Conservation (phyloP, 2,797 vertebrate species). For the Taenioides sp. region DNA sequence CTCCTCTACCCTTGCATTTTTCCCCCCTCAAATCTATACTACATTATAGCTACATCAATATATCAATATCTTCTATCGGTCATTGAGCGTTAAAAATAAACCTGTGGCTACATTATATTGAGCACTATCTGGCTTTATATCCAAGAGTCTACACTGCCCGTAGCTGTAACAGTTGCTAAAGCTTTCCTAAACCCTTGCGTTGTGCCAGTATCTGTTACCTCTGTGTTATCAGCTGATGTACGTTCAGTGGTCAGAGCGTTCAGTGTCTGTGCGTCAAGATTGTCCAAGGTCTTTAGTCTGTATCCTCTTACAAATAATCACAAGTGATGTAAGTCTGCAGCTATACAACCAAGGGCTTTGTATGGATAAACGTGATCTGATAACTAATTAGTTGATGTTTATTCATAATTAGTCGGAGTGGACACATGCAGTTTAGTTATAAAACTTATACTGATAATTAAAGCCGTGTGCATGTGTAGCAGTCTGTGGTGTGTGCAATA, state of each 20-base stretch:
- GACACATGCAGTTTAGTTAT: too few relatives aligned
- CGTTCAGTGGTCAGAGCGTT: conserved; percentile 14
- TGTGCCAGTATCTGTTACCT: neutral
- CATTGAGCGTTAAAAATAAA: neutral
- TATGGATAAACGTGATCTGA: neutral
- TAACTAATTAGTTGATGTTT: neutral
- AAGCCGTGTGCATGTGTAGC: too few relatives aligned
- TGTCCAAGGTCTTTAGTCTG: conserved; percentile 25
- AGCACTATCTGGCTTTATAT: neutral
- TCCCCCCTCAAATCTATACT: too few relatives aligned
- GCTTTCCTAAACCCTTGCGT: neutral
- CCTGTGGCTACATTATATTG: neutral
- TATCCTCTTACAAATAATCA: conserved; percentile 21
- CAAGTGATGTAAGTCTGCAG: conserved; percentile 1
- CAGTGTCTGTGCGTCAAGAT: conserved; percentile 34
- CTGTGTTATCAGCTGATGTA: conserved; percentile 15
- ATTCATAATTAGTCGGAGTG: neutral
- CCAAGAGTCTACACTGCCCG: neutral
- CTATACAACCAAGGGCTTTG: neutral
- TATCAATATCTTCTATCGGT: neutral
- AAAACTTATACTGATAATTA: too few relatives aligned
- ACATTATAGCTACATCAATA: neutral
- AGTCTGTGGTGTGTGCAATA: too few relatives aligned
- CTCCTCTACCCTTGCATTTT: too few relatives aligned
- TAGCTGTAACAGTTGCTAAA: neutral